Percentiles rank a stretch among this genome's conserved stretches.
Conservation (phyloP, 2,888 invertebrate species). For the Orchesella flavescens region DNA sequence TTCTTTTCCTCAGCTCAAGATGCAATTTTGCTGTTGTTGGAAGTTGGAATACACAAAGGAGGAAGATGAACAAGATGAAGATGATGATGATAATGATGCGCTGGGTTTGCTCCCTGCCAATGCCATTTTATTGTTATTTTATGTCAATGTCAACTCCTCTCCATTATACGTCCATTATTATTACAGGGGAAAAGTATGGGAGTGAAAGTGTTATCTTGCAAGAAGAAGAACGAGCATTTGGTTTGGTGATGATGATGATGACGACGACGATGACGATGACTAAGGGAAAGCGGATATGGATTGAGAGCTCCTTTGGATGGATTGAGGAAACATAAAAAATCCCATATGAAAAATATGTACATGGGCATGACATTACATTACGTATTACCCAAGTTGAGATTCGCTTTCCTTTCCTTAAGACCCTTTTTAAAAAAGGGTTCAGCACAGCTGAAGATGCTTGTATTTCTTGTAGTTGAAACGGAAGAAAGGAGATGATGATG, state of each 20-base stretch:
- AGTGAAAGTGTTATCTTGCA: constrained; percentile 8
- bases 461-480: not conserved
- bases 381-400: too few relatives aligned
- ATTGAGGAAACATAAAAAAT: constrained; percentile 19
- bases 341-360: not conserved
- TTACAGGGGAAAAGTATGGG: constrained; percentile 10
- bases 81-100: too few relatives aligned
- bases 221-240: not conserved
- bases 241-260: not conserved
- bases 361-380: too few relatives aligned
- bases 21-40: too few relatives aligned
- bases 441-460: not conserved
- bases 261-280: not conserved
- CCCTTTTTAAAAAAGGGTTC: not conserved
- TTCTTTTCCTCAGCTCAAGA: too few relatives aligned
- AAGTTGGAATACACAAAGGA: too few relatives aligned
- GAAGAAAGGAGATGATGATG: constrained; percentile 11
- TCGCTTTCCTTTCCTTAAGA: too few relatives aligned
- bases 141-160: constrained; percentile 57
- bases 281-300: not conserved
- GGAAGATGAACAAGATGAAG: too few relatives aligned
- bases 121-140: constrained; percentile 58
- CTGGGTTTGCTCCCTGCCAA: not conserved
- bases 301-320: constrained; percentile 3
- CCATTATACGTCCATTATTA: constrained; percentile 30